Base-by-base conservation (phyloP, 2,888 invertebrate species). In the Hirtodrosophila duncani region DNA sequence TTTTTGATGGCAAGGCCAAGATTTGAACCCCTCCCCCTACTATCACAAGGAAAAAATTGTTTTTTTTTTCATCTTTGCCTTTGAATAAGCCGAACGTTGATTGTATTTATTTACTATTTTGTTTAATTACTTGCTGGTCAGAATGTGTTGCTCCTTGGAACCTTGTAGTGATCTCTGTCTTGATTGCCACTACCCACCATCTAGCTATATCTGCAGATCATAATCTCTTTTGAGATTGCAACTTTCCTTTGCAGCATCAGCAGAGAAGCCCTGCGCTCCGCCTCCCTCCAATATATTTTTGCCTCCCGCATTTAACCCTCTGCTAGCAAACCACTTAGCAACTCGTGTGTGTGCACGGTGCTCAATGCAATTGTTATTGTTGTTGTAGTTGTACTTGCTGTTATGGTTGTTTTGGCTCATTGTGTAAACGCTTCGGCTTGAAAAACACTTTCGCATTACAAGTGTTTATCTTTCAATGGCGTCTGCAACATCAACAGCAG, bases 391-490 rank as follows among this genome's bases (percentile, higher is more conserved):
- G 37, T 38, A 37, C 30, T 55, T 51, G 51, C 29, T 43, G 33
- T 37, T 53, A 36, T 55, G 34, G 31, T 29, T 24, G 55, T 13
- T 31, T 41, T 33, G 38, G 44, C 27, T 27, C 39, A 67, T 71
- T 71, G 70, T 70, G 67, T 75, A 79, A 74, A 71, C 58, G 55
- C 56, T 50, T 27, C 38, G 57, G 37, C 31, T 42, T 41, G 38
- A 43, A 62, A 61, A 62, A 55, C 66, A 72, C 72, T 72, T 72
- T 72, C 72, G 77, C 72, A 77, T 80, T 80, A 80, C 80, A 71
- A 68, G 77, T 72, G 72, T 80, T 72, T 72, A 71, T 58, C 65
- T 80, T 63, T 39, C 45, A 46, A 39, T 64, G 61, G 50, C 60
- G 42, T 38, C 30, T 11, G 49, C 33, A 21, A 34, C 13, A 9